Conservation (phyloP, 2,113 vertebrate species). For the Felis chaus region DNA sequence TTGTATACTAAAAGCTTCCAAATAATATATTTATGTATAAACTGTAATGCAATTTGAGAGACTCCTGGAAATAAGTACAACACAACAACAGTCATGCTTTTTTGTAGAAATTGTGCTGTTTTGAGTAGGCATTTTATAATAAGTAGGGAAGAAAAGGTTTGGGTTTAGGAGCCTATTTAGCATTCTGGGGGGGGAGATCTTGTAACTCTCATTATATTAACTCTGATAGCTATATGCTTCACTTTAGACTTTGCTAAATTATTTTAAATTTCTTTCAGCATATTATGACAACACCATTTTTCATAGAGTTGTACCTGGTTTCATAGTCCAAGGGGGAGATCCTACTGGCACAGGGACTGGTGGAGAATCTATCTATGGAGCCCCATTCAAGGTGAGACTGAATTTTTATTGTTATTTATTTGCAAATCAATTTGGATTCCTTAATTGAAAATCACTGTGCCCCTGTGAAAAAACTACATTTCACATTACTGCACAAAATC, state of each 20-base stretch:
- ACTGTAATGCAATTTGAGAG: slow-evolving; percentile 30
- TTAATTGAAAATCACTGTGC: slow-evolving; percentile 20
- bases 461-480: not conserved
- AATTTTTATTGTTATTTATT: not conserved
- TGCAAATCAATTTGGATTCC: not conserved
- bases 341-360: slow-evolving; percentile 95
- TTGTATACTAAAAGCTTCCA: slow-evolving; percentile 9
- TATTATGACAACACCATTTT: slow-evolving; percentile 97
- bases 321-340: slow-evolving; percentile 97
- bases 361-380: slow-evolving; percentile 95
- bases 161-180: slow-evolving; percentile 26
- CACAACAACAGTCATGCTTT: not conserved
- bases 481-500: not conserved
- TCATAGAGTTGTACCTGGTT: slow-evolving; percentile 96
- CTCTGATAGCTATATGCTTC: not conserved
- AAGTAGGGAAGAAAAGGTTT: slow-evolving; percentile 24
- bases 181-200: not conserved
- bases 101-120: slow-evolving; percentile 16
- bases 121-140: slow-evolving; percentile 29
- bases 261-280: slow-evolving; percentile 81
- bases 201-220: not conserved
- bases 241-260: slow-evolving; percentile 25
- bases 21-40: not conserved
- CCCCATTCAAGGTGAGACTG: slow-evolving; percentile 91
- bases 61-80: slow-evolving; percentile 26